Evolutionary conservation across 2,888 invertebrate species (phyloP).

Genomic region (Heliconius hortense): DNA sequence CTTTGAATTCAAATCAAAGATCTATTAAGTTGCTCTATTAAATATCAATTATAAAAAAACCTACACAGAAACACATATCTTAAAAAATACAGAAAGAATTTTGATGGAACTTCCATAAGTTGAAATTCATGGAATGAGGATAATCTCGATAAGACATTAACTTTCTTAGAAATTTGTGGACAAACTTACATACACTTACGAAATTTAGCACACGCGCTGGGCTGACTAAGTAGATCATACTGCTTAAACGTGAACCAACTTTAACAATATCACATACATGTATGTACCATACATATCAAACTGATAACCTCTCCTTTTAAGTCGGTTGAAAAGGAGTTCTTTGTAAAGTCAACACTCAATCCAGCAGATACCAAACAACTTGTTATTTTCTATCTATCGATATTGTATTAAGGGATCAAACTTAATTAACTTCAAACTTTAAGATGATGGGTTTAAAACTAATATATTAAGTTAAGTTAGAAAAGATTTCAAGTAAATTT

Average conservation of each 20-base stretch:
- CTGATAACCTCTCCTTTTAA: background rate
- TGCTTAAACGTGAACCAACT: no score
- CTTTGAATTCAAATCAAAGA: background rate
- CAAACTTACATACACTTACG: no score
- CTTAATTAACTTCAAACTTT: constrained; percentile 10
- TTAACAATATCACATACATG: background rate
- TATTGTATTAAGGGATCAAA: constrained; percentile 9
- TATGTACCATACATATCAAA: background rate
- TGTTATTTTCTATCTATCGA: constrained; percentile 1
- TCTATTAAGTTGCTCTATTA: background rate
- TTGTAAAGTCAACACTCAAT: background rate
- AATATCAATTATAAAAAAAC: background rate
- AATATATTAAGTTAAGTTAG: background rate
- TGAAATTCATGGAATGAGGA: no score
- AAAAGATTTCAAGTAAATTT: background rate
- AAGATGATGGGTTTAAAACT: background rate
- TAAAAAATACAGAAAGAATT: background rate
- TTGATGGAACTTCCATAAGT: no score
- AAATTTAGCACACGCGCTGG: no score
- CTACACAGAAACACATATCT: background rate
- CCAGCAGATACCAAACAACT: constrained; percentile 4
- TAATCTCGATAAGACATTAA: no score
- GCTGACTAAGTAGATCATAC: no score
- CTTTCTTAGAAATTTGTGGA: no score
- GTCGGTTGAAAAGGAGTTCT: background rate